Evolutionary conservation across 2,888 invertebrate species (phyloP).

Genomic region (Cerastis rubricosa): DNA sequence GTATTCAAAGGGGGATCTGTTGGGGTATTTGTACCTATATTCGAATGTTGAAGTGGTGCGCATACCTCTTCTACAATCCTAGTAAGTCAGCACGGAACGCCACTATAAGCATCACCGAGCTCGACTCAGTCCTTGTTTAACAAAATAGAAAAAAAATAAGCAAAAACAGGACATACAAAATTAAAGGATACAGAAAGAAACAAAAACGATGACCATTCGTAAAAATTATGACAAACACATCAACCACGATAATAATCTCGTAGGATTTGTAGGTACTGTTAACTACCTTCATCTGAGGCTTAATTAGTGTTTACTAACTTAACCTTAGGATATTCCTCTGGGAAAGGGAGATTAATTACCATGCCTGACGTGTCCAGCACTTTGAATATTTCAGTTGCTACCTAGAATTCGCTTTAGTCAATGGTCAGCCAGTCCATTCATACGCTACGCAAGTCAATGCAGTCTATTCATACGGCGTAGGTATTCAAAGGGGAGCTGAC

Average conservation of each 20-base stretch:
- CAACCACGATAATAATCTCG: neutral
- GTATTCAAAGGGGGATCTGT: neutral
- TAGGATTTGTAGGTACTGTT: neutral
- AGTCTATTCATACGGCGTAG: neutral
- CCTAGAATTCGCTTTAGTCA: neutral
- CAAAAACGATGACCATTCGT: neutral
- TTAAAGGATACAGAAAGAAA: neutral
- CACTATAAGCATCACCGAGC: neutral
- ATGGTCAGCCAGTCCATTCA: constrained; percentile 24
- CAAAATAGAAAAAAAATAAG: neutral
- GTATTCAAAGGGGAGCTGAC: neutral
- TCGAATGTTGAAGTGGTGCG: neutral
- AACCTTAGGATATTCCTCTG: constrained; percentile 11
- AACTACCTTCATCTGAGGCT: constrained; percentile 28
- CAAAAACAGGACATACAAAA: neutral
- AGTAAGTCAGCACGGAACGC: neutral
- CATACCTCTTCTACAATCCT: neutral
- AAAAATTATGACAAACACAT: neutral
- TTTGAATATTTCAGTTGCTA: constrained; percentile 4
- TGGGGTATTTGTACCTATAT: neutral
- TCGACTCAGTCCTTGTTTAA: constrained; percentile 7
- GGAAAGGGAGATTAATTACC: neutral
- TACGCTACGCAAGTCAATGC: constrained; percentile 3
- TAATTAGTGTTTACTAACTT: constrained; percentile 46
- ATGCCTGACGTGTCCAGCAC: neutral